phyloP scores from a whole-genome alignment of 2,797 vertebrate species.

The Helarctos malayanus region DNA sequence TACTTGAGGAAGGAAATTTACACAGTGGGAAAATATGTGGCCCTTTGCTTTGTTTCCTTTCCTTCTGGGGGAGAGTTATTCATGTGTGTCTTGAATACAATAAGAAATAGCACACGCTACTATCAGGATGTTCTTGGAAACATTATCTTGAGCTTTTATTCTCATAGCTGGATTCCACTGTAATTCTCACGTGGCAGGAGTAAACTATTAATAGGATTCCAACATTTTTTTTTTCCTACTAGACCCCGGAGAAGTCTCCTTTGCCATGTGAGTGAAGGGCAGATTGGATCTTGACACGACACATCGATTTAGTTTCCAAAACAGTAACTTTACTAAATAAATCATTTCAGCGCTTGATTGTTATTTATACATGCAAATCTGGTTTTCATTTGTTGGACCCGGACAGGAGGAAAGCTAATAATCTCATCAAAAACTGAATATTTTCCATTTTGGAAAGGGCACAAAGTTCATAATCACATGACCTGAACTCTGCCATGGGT shows the following conservation, averaged over 20 bases:
- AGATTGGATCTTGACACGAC: constrained; percentile 78
- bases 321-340: constrained; percentile 82
- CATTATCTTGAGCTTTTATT: constrained; percentile 84
- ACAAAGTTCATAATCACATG: constrained; percentile 66
- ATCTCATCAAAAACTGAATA: constrained; percentile 79
- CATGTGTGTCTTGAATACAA: constrained; percentile 85
- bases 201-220: constrained; percentile 84
- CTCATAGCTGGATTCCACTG: constrained; percentile 76
- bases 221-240: constrained; percentile 72
- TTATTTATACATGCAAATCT: constrained; percentile 85
- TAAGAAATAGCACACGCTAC: constrained; percentile 84
- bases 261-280: constrained; percentile 83
- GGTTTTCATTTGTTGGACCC: constrained; percentile 81
- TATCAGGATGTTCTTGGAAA: constrained; percentile 85
- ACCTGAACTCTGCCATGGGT: background rate
- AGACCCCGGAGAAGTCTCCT: constrained; percentile 80
- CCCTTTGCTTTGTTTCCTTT: constrained; percentile 86
- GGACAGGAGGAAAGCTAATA: constrained; percentile 80
- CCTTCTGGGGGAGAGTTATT: constrained; percentile 78
- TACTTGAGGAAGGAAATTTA: constrained; percentile 86
- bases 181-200: constrained; percentile 83
- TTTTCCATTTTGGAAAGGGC: constrained; percentile 66
- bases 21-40: constrained; percentile 86
- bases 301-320: constrained; percentile 80
- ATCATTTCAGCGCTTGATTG: constrained; percentile 84